Evolutionary conservation across 1,140 invertebrate species (phyloP).

Genomic region (Trichogramma pretiosum): DNA sequence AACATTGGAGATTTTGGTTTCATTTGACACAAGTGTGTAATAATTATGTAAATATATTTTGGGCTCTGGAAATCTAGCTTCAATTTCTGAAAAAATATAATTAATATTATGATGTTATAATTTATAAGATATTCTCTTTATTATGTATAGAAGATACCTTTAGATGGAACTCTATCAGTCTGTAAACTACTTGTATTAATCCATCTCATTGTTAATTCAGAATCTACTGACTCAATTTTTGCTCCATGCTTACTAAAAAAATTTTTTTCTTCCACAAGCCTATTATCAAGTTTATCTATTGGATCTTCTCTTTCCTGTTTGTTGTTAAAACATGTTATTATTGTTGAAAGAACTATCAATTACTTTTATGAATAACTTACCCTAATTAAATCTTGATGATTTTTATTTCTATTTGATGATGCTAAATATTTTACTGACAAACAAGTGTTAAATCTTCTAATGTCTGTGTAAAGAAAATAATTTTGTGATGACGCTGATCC

Average conservation of each 20-base stretch:
- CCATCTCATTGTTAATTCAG: no score
- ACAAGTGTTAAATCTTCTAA: conserved; percentile 1
- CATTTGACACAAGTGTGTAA: conserved; percentile 19
- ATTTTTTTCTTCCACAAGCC: not conserved
- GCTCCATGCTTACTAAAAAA: not conserved
- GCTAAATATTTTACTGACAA: not conserved
- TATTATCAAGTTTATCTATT: not conserved
- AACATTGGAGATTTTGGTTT: conserved; percentile 15
- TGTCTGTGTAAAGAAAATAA: not conserved
- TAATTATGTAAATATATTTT: conserved; percentile 15
- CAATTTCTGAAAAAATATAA: conserved; percentile 25
- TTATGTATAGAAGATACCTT: no score
- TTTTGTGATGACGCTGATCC: not conserved
- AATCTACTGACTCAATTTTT: not conserved
- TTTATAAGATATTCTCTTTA: no score
- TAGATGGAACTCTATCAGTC: conserved; percentile 3
- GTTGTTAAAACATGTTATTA: not conserved
- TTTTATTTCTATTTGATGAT: not conserved
- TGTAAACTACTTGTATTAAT: not conserved
- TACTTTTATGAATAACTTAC: not conserved
- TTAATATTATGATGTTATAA: not conserved
- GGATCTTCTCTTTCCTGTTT: not conserved
- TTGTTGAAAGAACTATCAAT: not conserved
- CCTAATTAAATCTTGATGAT: not conserved
- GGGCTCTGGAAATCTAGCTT: conserved; percentile 20